Evolutionary conservation across 2,113 vertebrate genomes (phyloP).

Genomic region (Nannospalax galili): DNA sequence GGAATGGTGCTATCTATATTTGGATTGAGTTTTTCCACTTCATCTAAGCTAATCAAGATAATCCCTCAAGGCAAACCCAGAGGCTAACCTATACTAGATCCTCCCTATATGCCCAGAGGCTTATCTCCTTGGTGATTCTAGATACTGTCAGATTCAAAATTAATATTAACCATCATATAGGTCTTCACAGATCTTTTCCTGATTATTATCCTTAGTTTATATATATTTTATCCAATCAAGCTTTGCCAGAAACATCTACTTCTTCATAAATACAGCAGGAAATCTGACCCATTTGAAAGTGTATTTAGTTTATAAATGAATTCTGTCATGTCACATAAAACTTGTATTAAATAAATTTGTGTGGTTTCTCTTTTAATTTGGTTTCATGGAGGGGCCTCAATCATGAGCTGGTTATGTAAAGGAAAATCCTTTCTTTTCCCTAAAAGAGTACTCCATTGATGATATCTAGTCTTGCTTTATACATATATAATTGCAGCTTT

Average conservation of each 20-base stretch:
- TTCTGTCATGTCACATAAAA: neutral
- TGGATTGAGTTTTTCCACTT: neutral
- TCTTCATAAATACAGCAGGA: neutral
- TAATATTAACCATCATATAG: neutral
- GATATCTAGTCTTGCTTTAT: neutral
- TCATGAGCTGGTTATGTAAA: neutral
- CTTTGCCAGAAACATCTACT: neutral
- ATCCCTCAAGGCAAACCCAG: too few relatives aligned
- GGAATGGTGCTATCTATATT: neutral
- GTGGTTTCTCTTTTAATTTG: neutral
- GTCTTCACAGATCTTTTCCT: neutral
- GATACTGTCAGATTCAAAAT: neutral
- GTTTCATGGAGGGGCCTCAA: neutral
- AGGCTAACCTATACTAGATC: too few relatives aligned
- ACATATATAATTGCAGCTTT: too few relatives aligned
- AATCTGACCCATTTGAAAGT: neutral
- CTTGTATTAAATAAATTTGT: neutral
- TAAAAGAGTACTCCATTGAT: neutral
- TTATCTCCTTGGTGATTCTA: neutral
- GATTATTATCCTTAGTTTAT: neutral
- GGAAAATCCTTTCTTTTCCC: neutral
- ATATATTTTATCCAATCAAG: neutral
- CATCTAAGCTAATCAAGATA: neutral
- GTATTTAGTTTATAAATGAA: neutral
- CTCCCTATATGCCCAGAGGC: neutral